Evolutionary conservation across 1,140 invertebrate species (phyloP).

Genomic region (Phortica variegata): DNA sequence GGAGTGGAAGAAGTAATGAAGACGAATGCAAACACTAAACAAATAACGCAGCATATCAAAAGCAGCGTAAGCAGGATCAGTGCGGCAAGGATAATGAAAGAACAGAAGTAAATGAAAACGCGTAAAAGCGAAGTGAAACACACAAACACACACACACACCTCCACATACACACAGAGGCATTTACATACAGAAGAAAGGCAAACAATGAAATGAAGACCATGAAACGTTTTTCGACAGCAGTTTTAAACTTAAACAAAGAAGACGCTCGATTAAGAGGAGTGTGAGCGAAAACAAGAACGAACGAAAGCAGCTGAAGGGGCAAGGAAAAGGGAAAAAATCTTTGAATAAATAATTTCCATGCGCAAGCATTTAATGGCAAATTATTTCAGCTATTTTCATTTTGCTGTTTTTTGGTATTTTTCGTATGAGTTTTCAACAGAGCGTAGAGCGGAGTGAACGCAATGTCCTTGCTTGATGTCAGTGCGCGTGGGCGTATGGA

Average conservation of each 20-base stretch:
- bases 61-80: constrained; percentile 20
- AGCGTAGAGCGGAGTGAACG: too few relatives aligned
- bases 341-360: constrained; percentile 48
- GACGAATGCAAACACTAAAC: constrained; percentile 46
- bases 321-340: constrained; percentile 9
- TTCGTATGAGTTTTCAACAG: neutral
- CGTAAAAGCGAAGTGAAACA: constrained; percentile 33
- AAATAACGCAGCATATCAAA: constrained; percentile 42
- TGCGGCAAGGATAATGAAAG: neutral
- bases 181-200: constrained; percentile 48
- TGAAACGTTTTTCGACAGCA: constrained; percentile 13
- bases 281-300: too few relatives aligned
- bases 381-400: constrained; percentile 47
- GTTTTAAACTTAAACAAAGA: neutral
- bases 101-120: neutral
- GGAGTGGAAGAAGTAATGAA: constrained; percentile 47
- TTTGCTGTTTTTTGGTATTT: constrained; percentile 34
- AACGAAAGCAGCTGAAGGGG: too few relatives aligned
- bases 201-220: constrained; percentile 41
- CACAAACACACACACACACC: too few relatives aligned
- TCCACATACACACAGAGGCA: too few relatives aligned
- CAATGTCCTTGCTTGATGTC: too few relatives aligned
- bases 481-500: too few relatives aligned
- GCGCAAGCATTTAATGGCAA: constrained; percentile 46
- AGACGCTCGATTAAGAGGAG: neutral